phyloP scores from a whole-genome alignment of 2,888 invertebrate genomes.

The Hemistola chrysoprasaria region DNA sequence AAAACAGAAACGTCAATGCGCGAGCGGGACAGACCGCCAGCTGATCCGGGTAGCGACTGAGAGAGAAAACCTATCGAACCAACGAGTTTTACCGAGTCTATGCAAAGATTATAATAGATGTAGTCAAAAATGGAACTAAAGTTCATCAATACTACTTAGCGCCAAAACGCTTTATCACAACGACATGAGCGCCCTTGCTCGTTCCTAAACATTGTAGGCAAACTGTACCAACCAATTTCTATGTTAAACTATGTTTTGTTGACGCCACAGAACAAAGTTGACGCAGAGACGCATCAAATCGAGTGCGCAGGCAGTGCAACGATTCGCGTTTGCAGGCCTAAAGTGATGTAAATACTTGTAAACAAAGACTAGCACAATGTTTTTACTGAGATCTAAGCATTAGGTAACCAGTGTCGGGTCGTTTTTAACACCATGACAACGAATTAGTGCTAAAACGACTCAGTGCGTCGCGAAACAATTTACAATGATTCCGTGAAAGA shows the following conservation, averaged over 20 bases:
- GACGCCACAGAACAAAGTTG: too few relatives aligned
- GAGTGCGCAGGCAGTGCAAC: constrained; percentile 79
- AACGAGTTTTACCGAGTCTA: constrained; percentile 43
- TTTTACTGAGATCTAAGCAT: constrained; percentile 36
- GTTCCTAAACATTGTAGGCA: too few relatives aligned
- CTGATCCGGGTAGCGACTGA: constrained; percentile 49
- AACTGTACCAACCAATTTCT: constrained; percentile 35
- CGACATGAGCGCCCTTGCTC: too few relatives aligned
- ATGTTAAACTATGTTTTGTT: too few relatives aligned
- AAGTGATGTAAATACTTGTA: constrained; percentile 71
- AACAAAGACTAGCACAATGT: constrained; percentile 54
- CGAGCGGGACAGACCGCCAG: constrained; percentile 46
- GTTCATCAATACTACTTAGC: too few relatives aligned
- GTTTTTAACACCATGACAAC: constrained; percentile 61
- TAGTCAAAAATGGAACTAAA: too few relatives aligned
- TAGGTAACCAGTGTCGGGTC: constrained; percentile 43
- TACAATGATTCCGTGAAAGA: constrained; percentile 64
- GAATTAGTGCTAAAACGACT: constrained; percentile 62
- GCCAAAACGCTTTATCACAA: too few relatives aligned
- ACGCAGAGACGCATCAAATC: constrained; percentile 72
- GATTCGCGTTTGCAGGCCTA: constrained; percentile 73
- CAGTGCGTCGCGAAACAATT: constrained; percentile 62
- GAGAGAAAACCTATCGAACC: constrained; percentile 49
- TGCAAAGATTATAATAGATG: too few relatives aligned
- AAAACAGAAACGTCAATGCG: constrained; percentile 47